Percentiles rank a stretch among this genome's conserved stretches.
phyloP scores from a whole-genome alignment of 2,888 invertebrate species.

The Muscina levida region DNA sequence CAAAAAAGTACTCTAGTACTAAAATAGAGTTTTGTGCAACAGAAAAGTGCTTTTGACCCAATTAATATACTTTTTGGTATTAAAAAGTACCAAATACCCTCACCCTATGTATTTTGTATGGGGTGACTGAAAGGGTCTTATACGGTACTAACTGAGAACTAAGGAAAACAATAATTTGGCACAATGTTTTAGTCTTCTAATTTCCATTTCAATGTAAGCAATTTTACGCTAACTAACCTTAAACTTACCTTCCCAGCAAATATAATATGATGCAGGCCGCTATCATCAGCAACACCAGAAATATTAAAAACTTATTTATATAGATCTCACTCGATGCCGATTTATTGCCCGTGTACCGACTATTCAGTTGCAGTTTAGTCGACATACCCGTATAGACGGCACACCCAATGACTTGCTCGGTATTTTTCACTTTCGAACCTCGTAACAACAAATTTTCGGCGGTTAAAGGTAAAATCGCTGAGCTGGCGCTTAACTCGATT shows the following conservation, averaged over 20 bases:
- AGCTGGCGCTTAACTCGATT: constrained; percentile 72
- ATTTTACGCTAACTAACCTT: too few species aligned
- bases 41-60: too few species aligned
- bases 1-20: too few species aligned
- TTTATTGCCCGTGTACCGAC: constrained; percentile 87
- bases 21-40: too few species aligned
- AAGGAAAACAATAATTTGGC: too few species aligned
- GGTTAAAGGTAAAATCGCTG: constrained; percentile 81
- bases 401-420: constrained; percentile 88
- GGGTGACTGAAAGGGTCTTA: too few species aligned
- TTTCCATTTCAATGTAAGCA: too few species aligned
- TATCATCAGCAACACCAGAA: constrained; percentile 85
- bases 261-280: constrained; percentile 83
- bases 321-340: constrained; percentile 84
- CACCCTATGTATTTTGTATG: too few species aligned
- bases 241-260: constrained; percentile 80
- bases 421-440: constrained; percentile 89
- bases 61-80: too few species aligned
- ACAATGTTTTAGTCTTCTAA: too few species aligned
- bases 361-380: constrained; percentile 91
- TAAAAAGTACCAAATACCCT: too few species aligned
- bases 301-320: constrained; percentile 86
- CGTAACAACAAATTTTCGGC: constrained; percentile 88
- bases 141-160: too few species aligned
- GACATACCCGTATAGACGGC: constrained; percentile 91